Evolutionary conservation across 2,888 invertebrate genomes (phyloP).

Genomic region (Caenorhabditis sinica): DNA sequence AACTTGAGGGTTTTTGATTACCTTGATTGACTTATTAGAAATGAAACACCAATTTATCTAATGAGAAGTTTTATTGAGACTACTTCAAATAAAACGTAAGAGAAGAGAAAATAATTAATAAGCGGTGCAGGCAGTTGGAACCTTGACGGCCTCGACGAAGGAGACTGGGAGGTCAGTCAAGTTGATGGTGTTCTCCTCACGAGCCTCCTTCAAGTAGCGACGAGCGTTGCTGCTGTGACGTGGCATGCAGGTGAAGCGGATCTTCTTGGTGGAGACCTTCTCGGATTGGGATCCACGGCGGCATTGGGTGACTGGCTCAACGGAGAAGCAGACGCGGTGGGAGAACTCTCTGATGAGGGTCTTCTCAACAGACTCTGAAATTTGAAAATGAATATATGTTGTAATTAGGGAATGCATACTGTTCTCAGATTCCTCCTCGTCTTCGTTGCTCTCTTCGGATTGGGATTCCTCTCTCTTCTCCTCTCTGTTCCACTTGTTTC

Average conservation of each 20-base stretch:
- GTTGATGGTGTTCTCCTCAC: slow-evolving; percentile 56
- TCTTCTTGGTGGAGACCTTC: slow-evolving; percentile 54
- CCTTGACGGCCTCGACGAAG: slow-evolving; percentile 67
- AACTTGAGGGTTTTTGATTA: background rate
- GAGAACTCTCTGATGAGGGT: slow-evolving; percentile 77
- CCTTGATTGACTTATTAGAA: no score
- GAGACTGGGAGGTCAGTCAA: slow-evolving; percentile 63
- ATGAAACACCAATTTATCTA: slow-evolving; percentile 8
- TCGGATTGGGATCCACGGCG: slow-evolving; percentile 55
- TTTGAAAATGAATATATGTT: slow-evolving; percentile 1
- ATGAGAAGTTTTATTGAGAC: slow-evolving; percentile 27
- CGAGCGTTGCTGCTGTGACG: slow-evolving; percentile 75
- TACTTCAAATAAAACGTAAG: slow-evolving; percentile 8
- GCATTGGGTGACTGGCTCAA: slow-evolving; percentile 76
- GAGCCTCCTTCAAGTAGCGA: slow-evolving; percentile 72
- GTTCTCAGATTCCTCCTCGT: slow-evolving; percentile 30
- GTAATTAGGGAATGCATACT: background rate
- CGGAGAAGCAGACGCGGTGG: slow-evolving; percentile 80
- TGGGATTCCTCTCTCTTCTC: slow-evolving; percentile 37
- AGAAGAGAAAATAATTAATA: slow-evolving; percentile 26
- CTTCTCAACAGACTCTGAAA: slow-evolving; percentile 73
- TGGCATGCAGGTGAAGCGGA: slow-evolving; percentile 77
- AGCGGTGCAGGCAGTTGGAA: slow-evolving; percentile 67
- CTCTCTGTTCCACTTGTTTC: slow-evolving; percentile 58
- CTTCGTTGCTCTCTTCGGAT: slow-evolving; percentile 27